Evolutionary conservation across 2,797 vertebrate genomes (phyloP), one percentile per base, ranked within the genome.

Genomic region (Melanotaenia maccullochi): DNA sequence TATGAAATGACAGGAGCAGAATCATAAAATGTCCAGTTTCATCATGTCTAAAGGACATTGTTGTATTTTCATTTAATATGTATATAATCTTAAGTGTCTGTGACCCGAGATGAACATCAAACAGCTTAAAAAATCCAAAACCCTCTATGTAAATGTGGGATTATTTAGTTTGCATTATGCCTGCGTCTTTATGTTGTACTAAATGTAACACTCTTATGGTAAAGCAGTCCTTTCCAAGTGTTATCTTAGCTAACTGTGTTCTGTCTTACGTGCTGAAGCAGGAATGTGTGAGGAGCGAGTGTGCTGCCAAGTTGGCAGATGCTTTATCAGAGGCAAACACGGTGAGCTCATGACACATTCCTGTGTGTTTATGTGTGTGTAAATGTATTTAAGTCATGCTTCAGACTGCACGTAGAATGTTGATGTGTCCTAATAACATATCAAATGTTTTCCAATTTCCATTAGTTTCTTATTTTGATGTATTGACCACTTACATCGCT

Each of bases 231-330:
- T 56, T 51, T 72, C 20, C 38, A 57, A 24, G 28, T 30, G 63
- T 59, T 63, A 22, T 52, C 38, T 71, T 30, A 36, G 62, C 60
- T 25, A 30, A 54, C 65, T 56, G 55, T 49, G 38, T 64, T 60
- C 70, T 54, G 64, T 75, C 42, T 63, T 70, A 40, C 42, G 68
- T 73, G 40, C 61, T 72, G 40, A 20, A 56, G 62, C 40, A 70
- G 40, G 75, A 82, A 71, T 65, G 71, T 75, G 58, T 55, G 66
- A 76, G 54, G 74, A 78, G 33, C 11, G 32, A 11, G 44, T 5
- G 20, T 1, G 60, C 61, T 69, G 76, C 79, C 85, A 81, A 59
- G 33, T 68, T 77, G 72, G 78, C 80, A 78, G 73, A 83, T 36
- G 65, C 69, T 83, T 18, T 13, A 38, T 47, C 68, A 1, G 65